Percentiles rank a stretch among this genome's conserved stretches.
These are phyloP conservation scores for Pyrochroa serraticornis DNA, from an alignment of 2,888 invertebrate genomes.

Conservation along the genomic window DNA sequence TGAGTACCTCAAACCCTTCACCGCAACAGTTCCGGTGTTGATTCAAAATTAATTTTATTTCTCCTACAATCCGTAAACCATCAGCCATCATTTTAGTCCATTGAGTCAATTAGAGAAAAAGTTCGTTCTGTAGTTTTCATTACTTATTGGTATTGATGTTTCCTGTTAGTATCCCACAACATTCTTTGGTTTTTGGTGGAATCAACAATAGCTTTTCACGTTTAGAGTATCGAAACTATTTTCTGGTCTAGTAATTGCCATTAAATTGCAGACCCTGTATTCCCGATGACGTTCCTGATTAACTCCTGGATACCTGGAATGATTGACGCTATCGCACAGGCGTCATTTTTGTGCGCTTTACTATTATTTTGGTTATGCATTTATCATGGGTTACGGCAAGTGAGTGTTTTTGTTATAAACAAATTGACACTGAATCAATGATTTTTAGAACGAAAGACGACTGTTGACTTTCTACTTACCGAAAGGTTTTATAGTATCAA, in stretches of 20 bases:
- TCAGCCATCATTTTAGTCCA: no score
- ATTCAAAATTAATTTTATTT: no score
- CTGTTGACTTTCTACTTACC: constrained; percentile 88
- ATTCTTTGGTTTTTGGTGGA: no score
- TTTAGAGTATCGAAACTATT: no score
- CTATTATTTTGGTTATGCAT: constrained; percentile 94
- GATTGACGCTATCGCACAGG: constrained; percentile 88
- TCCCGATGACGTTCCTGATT: constrained; percentile 87
- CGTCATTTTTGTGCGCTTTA: constrained; percentile 84
- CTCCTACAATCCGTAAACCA: no score
- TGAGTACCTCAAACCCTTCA: no score
- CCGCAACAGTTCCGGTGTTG: no score
- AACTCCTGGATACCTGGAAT: constrained; percentile 92
- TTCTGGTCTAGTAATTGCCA: no score
- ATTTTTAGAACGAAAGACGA: constrained; percentile 80
- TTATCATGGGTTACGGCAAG: constrained; percentile 93
- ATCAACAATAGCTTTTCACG: no score
- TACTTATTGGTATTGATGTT: not conserved
- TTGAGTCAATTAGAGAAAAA: not conserved
- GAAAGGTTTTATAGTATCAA: constrained; percentile 84
- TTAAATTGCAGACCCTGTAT: constrained; percentile 81
- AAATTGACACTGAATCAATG: no score
- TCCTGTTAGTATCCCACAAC: no score
- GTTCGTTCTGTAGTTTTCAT: not conserved
- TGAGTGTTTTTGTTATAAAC: constrained; percentile 48